phyloP scores from a whole-genome alignment of 2,888 invertebrate genomes.

The Epinotia bilunana region DNA sequence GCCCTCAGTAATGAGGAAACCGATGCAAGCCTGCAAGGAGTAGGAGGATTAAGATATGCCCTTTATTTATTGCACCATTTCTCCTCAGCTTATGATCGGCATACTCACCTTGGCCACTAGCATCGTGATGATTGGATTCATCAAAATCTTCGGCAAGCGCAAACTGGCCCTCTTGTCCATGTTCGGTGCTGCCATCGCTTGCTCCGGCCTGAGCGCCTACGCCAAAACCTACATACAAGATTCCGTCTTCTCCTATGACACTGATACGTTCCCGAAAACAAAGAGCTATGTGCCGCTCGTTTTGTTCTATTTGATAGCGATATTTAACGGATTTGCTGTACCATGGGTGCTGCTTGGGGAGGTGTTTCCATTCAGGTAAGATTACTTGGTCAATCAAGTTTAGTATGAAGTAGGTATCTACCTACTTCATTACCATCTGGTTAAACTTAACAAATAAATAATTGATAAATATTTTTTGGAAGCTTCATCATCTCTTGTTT shows the following conservation, averaged over 20 bases:
- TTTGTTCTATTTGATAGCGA: conserved; percentile 70
- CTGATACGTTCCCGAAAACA: conserved; percentile 67
- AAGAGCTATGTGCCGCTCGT: conserved; percentile 71
- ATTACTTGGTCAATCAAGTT: conserved; percentile 14
- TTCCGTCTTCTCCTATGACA: conserved; percentile 75
- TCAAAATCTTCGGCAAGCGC: conserved; percentile 78
- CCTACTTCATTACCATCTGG: too few relatives aligned
- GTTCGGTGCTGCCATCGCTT: conserved; percentile 69
- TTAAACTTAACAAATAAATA: too few relatives aligned
- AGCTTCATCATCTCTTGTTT: too few relatives aligned
- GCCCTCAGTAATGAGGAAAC: too few relatives aligned
- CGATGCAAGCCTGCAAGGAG: too few relatives aligned
- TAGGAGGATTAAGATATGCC: too few relatives aligned
- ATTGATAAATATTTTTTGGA: too few relatives aligned
- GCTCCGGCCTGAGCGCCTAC: conserved; percentile 75
- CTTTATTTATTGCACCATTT: background rate
- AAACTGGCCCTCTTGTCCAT: conserved; percentile 75
- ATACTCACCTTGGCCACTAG: conserved; percentile 74
- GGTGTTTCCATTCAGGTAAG: conserved; percentile 84
- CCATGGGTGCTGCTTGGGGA: conserved; percentile 85
- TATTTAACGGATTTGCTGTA: conserved; percentile 73
- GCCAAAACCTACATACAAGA: conserved; percentile 64
- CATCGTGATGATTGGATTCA: conserved; percentile 68
- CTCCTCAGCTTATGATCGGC: conserved; percentile 76
- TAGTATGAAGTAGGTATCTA: background rate